These are phyloP conservation scores for Arctia plantaginis DNA, from an alignment of 2,888 invertebrate species.

Conservation along the genomic window DNA sequence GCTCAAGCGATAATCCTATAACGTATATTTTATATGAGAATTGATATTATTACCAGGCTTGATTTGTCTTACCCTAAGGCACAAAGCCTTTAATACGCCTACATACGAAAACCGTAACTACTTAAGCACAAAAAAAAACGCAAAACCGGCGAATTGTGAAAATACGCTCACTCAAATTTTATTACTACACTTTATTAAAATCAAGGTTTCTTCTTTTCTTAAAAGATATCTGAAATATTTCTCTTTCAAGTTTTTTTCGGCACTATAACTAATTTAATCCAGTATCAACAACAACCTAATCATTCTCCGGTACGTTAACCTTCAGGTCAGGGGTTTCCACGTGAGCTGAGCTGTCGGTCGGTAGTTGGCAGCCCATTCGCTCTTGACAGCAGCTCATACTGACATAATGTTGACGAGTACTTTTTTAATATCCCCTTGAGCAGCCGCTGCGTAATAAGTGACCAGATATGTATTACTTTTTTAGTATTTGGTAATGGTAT, in stretches of 20 bases:
- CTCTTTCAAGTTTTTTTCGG: conserved; percentile 6
- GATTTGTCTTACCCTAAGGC: not conserved
- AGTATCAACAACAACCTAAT: conserved; percentile 56
- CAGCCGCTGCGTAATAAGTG: conserved; percentile 43
- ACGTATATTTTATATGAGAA: not conserved
- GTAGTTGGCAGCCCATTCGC: conserved; percentile 73
- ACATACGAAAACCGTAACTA: not conserved
- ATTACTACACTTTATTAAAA: not conserved
- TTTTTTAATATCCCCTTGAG: conserved; percentile 69
- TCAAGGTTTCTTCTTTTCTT: not conserved
- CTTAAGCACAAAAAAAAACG: not conserved
- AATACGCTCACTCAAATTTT: not conserved
- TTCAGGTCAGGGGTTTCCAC: conserved; percentile 56
- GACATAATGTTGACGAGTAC: conserved; percentile 79
- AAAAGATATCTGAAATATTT: not conserved
- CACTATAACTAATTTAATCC: conserved; percentile 37
- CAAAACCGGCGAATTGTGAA: not conserved
- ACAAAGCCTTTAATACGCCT: not conserved
- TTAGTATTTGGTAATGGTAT: conserved; percentile 29
- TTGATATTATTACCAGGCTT: not conserved
- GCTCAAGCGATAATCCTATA: not conserved
- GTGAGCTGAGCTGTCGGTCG: conserved; percentile 61
- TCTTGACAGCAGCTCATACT: conserved; percentile 77
- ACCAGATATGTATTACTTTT: conserved; percentile 21
- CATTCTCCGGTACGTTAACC: conserved; percentile 62